Evolutionary conservation across 2,797 vertebrate genomes (phyloP).

Genomic region (Macrochelys suwanniensis): DNA sequence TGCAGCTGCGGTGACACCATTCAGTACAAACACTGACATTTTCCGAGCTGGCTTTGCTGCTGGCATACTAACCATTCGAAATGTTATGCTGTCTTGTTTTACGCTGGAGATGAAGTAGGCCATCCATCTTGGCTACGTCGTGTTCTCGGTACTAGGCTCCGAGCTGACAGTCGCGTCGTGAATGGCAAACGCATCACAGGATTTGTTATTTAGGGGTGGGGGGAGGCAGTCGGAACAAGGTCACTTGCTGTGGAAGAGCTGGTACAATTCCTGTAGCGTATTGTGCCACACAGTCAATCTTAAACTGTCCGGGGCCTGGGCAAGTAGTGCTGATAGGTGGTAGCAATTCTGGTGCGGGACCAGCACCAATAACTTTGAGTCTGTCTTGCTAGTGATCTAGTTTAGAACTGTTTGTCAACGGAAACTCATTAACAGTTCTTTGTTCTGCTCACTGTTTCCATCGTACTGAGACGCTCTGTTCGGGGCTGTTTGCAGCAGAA

Average conservation of each 20-base stretch:
- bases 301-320: neutral
- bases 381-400: neutral
- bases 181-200: neutral
- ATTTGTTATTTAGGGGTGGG: neutral
- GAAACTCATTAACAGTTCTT: neutral
- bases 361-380: neutral
- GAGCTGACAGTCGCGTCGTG: neutral
- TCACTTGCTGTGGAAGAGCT: neutral
- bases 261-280: neutral
- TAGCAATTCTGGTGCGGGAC: neutral
- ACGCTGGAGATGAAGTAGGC: slow-evolving; percentile 6
- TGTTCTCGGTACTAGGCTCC: slow-evolving; percentile 34
- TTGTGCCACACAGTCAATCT: neutral
- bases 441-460: neutral
- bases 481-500: neutral
- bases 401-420: neutral
- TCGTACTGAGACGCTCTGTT: neutral
- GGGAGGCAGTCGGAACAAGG: neutral
- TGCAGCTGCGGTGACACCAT: neutral
- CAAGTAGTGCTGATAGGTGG: neutral
- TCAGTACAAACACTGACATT: slow-evolving; percentile 25
- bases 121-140: slow-evolving; percentile 20
- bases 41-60: slow-evolving; percentile 29
- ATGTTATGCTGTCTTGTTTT: slow-evolving; percentile 37
- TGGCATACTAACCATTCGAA: slow-evolving; percentile 48